phyloP scores from a whole-genome alignment of 2,113 vertebrate species.

The Neodontobutis hainanensis region DNA sequence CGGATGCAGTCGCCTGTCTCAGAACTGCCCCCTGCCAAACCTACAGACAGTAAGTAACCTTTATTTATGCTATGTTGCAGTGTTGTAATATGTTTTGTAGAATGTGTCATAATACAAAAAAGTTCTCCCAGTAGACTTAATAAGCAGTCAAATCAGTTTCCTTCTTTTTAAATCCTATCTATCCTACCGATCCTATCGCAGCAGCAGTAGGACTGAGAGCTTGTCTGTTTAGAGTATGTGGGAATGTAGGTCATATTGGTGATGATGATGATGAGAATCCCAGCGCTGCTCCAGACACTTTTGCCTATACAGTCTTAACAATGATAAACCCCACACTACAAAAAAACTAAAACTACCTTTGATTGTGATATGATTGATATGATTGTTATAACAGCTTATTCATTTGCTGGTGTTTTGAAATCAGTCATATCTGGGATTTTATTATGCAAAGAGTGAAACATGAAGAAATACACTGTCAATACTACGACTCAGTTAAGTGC shows the following conservation, averaged over 20 bases:
- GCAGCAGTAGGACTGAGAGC: conserved; percentile 1
- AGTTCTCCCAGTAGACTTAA: no score
- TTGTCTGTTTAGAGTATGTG: conserved; percentile 35
- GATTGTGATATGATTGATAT: neutral
- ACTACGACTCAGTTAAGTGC: no score
- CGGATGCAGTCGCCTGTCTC: conserved; percentile 61
- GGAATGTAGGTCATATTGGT: conserved; percentile 60
- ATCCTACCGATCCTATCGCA: no score
- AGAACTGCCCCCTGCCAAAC: conserved; percentile 63
- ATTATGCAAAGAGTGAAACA: neutral
- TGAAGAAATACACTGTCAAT: no score
- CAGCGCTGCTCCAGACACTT: conserved; percentile 48
- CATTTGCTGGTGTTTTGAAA: neutral
- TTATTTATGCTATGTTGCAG: neutral
- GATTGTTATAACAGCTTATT: neutral
- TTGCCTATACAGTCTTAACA: conserved; percentile 32
- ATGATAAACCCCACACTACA: neutral
- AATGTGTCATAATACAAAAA: no score
- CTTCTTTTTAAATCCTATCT: neutral
- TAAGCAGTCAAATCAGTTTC: no score
- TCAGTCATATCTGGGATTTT: neutral
- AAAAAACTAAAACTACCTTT: neutral
- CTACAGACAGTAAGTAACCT: conserved; percentile 85
- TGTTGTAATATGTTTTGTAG: no score
- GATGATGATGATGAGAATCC: conserved; percentile 69